Evolutionary conservation across 2,888 invertebrate genomes (phyloP).

Genomic region (Gibbula magus): DNA sequence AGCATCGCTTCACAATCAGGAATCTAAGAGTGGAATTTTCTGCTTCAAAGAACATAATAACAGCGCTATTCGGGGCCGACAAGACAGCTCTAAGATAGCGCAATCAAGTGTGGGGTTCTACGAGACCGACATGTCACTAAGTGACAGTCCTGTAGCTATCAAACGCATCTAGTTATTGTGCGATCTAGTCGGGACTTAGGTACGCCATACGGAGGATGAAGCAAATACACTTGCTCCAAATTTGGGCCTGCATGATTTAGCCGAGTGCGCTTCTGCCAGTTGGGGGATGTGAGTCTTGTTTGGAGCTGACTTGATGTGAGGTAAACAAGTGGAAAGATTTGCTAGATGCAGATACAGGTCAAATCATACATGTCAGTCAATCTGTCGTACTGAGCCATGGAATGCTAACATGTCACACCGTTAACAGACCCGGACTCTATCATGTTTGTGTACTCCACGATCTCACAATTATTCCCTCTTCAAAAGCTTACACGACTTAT

Average conservation of each 20-base stretch:
- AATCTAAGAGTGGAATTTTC: conserved; percentile 12
- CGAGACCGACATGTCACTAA: neutral
- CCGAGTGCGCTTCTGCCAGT: no score
- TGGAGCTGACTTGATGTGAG: no score
- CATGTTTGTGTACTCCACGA: no score
- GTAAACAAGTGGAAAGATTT: no score
- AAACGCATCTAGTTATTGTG: conserved; percentile 7
- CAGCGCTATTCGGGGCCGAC: neutral
- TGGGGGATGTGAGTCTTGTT: no score
- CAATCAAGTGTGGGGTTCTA: conserved; percentile 17
- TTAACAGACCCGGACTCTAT: no score
- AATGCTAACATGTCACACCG: no score
- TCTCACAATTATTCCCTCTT: no score
- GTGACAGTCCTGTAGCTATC: conserved; percentile 10
- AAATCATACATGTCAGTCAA: no score
- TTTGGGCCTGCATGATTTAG: neutral
- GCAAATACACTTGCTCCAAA: neutral
- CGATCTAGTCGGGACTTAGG: neutral
- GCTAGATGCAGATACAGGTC: no score
- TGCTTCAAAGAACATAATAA: neutral
- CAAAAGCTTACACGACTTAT: no score
- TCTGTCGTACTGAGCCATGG: no score
- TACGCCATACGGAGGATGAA: neutral
- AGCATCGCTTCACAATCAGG: conserved; percentile 4
- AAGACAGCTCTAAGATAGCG: conserved; percentile 14